phyloP scores from a whole-genome alignment of 37 sponge, comb jelly and placozoan species.

The Aphrocallistes beatrix region DNA sequence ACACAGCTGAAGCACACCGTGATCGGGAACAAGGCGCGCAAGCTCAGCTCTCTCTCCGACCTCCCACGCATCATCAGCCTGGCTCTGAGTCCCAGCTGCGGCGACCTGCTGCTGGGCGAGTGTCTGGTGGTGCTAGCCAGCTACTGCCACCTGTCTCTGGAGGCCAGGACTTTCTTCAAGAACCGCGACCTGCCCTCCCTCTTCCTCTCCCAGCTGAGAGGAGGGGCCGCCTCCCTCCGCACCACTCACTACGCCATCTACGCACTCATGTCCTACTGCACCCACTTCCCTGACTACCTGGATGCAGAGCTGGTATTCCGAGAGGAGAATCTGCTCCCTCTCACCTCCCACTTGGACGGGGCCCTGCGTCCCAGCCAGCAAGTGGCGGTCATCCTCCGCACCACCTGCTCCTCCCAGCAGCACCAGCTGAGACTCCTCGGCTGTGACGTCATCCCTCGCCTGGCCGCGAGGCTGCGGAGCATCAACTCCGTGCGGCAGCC shows the following conservation, averaged over 20 bases:
- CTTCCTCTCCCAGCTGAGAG: not conserved
- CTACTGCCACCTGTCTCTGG: not conserved
- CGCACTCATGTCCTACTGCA: conserved; percentile 13
- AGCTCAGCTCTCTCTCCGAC: not conserved
- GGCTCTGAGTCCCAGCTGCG: not conserved
- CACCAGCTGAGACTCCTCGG: not conserved
- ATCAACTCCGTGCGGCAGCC: not conserved
- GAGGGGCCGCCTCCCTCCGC: not conserved
- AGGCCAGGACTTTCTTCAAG: conserved; percentile 4
- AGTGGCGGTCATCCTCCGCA: not conserved
- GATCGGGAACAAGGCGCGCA: not conserved
- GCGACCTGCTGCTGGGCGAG: not conserved
- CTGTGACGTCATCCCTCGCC: not conserved
- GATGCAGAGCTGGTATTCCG: not conserved
- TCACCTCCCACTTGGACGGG: not conserved
- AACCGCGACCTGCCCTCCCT: not conserved
- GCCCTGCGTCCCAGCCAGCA: not conserved
- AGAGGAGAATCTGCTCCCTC: not conserved
- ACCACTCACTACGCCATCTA: not conserved
- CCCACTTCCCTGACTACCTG: not conserved
- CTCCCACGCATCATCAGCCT: not conserved
- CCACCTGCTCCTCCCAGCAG: not conserved
- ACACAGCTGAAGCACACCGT: not conserved
- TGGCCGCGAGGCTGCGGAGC: not conserved
- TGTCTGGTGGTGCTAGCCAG: not conserved